phyloP scores from a whole-genome alignment of 2,113 vertebrate species.

The Ammospiza caudacuta region DNA sequence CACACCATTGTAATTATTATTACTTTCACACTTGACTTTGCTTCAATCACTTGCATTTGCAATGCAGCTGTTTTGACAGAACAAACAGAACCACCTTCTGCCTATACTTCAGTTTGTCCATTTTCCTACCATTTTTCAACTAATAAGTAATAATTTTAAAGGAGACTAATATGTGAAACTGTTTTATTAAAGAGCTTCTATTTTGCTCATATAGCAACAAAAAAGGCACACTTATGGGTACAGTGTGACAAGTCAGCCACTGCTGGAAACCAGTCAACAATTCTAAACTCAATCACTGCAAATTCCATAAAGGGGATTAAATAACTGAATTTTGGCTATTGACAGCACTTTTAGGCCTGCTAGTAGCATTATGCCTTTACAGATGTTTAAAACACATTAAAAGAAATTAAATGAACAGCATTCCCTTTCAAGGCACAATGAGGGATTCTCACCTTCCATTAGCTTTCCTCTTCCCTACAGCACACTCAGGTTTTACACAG shows the following conservation, averaged over 20 bases:
- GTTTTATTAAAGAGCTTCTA: not conserved
- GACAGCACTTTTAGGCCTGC: not conserved
- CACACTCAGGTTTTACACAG: accelerated
- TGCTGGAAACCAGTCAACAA: not conserved
- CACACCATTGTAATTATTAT: accelerated
- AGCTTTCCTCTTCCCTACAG: not conserved
- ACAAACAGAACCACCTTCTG: not conserved
- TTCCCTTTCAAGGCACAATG: not conserved
- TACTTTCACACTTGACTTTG: not conserved
- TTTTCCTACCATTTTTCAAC: not conserved
- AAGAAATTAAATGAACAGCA: not conserved
- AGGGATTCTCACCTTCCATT: not conserved
- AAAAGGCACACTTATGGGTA: not conserved
- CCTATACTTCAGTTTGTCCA: accelerated
- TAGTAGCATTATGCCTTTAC: not conserved
- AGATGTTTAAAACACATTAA: not conserved
- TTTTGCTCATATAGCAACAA: not conserved
- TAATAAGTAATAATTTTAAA: not conserved
- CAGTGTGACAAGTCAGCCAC: not conserved
- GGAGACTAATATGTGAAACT: accelerated
- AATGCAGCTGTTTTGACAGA: not conserved
- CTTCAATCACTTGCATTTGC: not conserved
- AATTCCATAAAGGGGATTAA: not conserved
- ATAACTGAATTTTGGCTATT: not conserved
- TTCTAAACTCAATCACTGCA: not conserved